phyloP scores from a whole-genome alignment of 2,888 invertebrate species.

The Perizoma flavofasciatum region DNA sequence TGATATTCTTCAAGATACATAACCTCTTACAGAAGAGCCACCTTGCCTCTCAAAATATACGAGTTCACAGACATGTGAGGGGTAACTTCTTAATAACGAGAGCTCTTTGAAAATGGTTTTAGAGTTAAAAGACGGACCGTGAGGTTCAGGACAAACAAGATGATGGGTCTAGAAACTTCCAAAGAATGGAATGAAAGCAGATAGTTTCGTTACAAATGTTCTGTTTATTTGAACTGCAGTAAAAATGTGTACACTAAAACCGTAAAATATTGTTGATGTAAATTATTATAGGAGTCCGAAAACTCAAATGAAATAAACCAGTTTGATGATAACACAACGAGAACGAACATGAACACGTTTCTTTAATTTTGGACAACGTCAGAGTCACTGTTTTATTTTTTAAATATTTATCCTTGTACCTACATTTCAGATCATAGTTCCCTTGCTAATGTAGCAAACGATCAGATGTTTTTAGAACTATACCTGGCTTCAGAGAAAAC shows the following conservation, averaged over 20 bases:
- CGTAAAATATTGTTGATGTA: constrained; percentile 30
- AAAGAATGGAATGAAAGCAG: constrained; percentile 53
- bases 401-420: constrained; percentile 1
- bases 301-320: constrained; percentile 28
- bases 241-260: constrained; percentile 27
- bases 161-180: constrained; percentile 74
- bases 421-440: not conserved
- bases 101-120: constrained; percentile 54
- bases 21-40: constrained; percentile 56
- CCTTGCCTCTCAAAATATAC: constrained; percentile 40
- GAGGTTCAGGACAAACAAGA: constrained; percentile 65
- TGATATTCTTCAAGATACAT: constrained; percentile 73
- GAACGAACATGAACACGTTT: constrained; percentile 22
- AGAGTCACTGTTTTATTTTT: constrained; percentile 15
- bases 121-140: constrained; percentile 60
- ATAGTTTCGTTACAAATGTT: constrained; percentile 48
- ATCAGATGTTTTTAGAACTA: not conserved
- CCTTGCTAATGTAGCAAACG: not conserved
- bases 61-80: constrained; percentile 33
- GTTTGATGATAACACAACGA: constrained; percentile 18
- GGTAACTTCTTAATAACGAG: constrained; percentile 45
- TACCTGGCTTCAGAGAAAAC: too few species aligned
- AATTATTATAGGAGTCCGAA: constrained; percentile 22
- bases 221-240: constrained; percentile 45
- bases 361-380: constrained; percentile 14